These are phyloP conservation scores for Poecile atricapillus DNA, from an alignment of 2,113 vertebrate species.

Conservation along the genomic window DNA sequence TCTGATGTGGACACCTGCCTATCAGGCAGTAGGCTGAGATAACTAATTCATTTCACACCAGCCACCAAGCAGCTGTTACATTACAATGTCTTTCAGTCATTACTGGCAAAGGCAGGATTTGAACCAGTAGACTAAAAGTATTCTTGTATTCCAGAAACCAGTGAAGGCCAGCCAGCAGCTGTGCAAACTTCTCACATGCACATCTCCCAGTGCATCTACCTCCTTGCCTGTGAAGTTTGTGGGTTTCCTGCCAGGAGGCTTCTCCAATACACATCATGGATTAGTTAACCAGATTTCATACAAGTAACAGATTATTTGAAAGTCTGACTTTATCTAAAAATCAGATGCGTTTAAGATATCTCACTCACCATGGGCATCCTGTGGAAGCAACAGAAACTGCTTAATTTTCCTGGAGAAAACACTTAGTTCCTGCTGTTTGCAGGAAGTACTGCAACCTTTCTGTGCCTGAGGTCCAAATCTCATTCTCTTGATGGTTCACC, in stretches of 20 bases:
- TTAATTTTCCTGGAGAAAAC: background rate
- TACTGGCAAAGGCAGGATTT: slow-evolving; percentile 1
- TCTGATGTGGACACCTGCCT: slow-evolving; percentile 31
- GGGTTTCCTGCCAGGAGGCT: background rate
- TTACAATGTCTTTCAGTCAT: slow-evolving; percentile 45
- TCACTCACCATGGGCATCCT: background rate
- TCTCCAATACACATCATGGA: background rate
- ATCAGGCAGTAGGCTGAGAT: slow-evolving; percentile 13
- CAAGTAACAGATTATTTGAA: background rate
- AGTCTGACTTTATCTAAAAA: background rate
- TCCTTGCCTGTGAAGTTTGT: background rate
- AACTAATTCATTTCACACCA: slow-evolving; percentile 33
- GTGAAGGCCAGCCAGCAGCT: slow-evolving; percentile 33
- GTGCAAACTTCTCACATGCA: background rate
- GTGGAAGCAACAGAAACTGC: background rate
- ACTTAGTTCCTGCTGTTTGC: background rate
- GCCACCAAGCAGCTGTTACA: slow-evolving; percentile 40
- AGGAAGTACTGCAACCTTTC: background rate
- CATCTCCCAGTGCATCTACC: background rate
- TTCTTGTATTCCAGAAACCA: slow-evolving; percentile 9
- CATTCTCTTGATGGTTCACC: background rate
- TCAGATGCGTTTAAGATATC: background rate
- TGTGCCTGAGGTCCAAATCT: background rate
- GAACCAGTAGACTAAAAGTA: background rate
- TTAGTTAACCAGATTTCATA: background rate